Evolutionary conservation across 92 coral and sea anemone species (phyloP), one percentile per base, ranked within the genome.

Genomic region (Desmophyllum pertusum): DNA sequence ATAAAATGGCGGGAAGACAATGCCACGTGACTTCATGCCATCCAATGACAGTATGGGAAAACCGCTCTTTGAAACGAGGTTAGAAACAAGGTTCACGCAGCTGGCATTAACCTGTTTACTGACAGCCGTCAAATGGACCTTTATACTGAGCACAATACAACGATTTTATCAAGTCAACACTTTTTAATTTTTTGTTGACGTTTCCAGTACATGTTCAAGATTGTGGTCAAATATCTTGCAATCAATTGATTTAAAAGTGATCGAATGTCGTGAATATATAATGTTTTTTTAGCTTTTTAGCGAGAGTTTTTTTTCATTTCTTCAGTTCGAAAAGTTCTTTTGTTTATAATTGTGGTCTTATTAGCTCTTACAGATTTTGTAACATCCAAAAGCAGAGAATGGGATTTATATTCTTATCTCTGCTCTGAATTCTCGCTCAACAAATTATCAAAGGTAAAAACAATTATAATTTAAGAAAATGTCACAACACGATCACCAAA

Each of bases 141-240:
- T 70, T n/a, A n/a, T n/a, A 23, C 15, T 21, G 11, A 59, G 35
- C 7, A 59, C 65, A 59, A 59, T 59, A 17, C 65, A 59, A 59
- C 65, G 65, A 59, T 59, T 59, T 59, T 59, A 72, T 72, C 43
- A 11, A 72, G 77, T 72, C 77, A 72, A 72, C 23, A 36, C 37
- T 43, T 70, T 70, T 40, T 13, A 43, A 19, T 29, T 72, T 50
- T 30, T 43, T 25, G 75, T 27, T 25, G 65, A 43, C 55, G 27
- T 43, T n/a, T 27, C 77, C 41, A 40, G 51, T 70, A 70, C 23
- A 70, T 29, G 25, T 25, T 40, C 35, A 39, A 40, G 76, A 67
- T 36, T 35, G n/a, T 37, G 27, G 27, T 42, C 57, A 72, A 43
- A 43, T 68, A 9, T 38, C 30, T 14, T 18, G 50, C n/a, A n/a